Evolutionary conservation across 2,888 invertebrate species (phyloP).

Genomic region (Diarsia brunnea): DNA sequence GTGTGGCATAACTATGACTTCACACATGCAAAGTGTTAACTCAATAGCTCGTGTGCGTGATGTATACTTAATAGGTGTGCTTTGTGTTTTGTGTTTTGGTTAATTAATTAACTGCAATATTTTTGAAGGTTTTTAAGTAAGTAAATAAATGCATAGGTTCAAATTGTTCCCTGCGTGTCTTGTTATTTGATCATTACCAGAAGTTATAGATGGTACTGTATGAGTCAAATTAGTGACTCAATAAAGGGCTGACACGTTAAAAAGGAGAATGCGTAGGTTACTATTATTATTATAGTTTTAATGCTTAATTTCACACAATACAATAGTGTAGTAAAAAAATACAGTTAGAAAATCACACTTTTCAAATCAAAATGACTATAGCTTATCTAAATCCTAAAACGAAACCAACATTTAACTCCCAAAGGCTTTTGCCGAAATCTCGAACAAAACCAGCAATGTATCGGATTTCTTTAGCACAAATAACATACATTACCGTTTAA

Average conservation of each 20-base stretch:
- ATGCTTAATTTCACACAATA: too few species aligned
- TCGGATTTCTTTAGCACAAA: neutral
- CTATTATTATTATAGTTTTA: neutral
- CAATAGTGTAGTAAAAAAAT: neutral
- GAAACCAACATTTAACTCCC: neutral
- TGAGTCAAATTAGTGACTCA: neutral
- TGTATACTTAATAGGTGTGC: too few species aligned
- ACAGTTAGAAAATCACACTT: neutral
- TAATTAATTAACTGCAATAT: neutral
- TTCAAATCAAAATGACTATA: neutral
- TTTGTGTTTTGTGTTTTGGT: neutral
- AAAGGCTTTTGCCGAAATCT: neutral
- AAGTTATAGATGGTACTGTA: neutral
- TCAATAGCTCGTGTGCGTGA: too few species aligned
- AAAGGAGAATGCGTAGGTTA: neutral
- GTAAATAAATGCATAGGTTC: neutral
- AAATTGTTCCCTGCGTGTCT: neutral
- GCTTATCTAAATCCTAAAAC: neutral
- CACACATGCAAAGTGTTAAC: too few species aligned
- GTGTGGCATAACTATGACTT: too few species aligned
- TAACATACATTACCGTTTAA: constrained; percentile 9
- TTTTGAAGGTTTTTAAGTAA: neutral
- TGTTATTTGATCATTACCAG: neutral
- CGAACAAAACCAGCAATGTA: constrained; percentile 1
- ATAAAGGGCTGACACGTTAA: neutral